Conservation (phyloP, 1,140 invertebrate species). For the Papilio aristodemus region DNA sequence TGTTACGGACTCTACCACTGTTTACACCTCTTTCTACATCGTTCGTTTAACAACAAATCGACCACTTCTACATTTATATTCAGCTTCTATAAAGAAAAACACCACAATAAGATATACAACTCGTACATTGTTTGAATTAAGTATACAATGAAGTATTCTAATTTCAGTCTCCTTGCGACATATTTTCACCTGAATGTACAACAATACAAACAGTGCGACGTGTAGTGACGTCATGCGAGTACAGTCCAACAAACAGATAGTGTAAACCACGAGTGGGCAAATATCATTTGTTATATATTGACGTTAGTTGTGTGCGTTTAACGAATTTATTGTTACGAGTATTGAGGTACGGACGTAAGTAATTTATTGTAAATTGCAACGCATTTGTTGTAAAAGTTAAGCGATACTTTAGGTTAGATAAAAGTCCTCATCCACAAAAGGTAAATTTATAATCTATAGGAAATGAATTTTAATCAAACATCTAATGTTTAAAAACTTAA, state of each 20-base stretch:
- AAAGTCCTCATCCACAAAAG: no score
- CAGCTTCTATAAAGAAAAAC: background rate
- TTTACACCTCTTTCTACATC: no score
- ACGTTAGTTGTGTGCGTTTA: background rate
- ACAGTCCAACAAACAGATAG: no score
- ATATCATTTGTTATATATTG: slow-evolving; percentile 6
- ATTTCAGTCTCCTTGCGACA: slow-evolving; percentile 1
- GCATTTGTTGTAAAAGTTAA: background rate
- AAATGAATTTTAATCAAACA: no score
- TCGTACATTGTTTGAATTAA: background rate
- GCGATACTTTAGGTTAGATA: no score
- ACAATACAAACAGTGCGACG: background rate
- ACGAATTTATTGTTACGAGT: background rate
- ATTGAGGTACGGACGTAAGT: background rate
- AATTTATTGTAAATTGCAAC: background rate
- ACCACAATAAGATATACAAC: background rate
- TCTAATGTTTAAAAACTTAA: no score
- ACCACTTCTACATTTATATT: no score
- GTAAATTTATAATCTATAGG: no score
- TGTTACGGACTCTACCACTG: no score
- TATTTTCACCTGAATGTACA: background rate
- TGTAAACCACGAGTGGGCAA: background rate
- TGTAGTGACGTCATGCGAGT: background rate
- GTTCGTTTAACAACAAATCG: no score
- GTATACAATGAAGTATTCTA: background rate